phyloP scores from a whole-genome alignment of 2,888 invertebrate species.

The Oligia strigilis region DNA sequence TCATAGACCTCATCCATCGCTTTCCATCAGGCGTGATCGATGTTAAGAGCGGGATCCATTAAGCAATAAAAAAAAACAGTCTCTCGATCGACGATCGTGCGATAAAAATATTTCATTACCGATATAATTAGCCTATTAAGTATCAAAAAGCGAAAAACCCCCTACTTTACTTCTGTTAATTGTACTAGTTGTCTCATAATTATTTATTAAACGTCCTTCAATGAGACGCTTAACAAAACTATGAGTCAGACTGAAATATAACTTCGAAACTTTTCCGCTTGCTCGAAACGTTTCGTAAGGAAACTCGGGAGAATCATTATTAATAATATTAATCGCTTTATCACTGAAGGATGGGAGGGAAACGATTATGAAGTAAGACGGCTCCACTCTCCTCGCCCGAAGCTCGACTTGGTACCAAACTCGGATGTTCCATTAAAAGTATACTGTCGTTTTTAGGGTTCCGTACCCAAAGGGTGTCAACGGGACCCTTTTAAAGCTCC shows the following conservation, averaged over 20 bases:
- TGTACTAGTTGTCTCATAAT: conserved; percentile 28
- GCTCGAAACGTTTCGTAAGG: background rate
- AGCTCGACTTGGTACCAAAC: conserved; percentile 29
- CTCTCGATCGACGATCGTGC: background rate
- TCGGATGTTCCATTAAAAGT: conserved; percentile 37
- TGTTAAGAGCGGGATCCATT: background rate
- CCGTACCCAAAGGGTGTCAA: background rate
- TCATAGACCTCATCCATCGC: background rate
- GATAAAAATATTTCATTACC: background rate
- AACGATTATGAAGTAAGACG: conserved; percentile 36
- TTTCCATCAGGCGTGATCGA: background rate
- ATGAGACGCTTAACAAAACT: conserved; percentile 5
- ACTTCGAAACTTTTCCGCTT: conserved; percentile 16
- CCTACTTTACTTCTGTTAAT: conserved; percentile 15
- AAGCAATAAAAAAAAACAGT: background rate
- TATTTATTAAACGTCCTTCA: conserved; percentile 24
- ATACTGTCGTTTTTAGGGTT: conserved; percentile 6
- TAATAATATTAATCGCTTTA: conserved; percentile 48
- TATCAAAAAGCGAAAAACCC: conserved; percentile 1
- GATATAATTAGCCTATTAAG: background rate
- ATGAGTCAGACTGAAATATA: conserved; percentile 25
- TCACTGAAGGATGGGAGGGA: conserved; percentile 24
- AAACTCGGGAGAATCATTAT: conserved; percentile 35
- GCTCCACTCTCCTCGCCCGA: conserved; percentile 7
- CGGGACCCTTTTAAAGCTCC: background rate